Conservation (phyloP, 2,797 vertebrate genomes). For the Anas bernieri region DNA sequence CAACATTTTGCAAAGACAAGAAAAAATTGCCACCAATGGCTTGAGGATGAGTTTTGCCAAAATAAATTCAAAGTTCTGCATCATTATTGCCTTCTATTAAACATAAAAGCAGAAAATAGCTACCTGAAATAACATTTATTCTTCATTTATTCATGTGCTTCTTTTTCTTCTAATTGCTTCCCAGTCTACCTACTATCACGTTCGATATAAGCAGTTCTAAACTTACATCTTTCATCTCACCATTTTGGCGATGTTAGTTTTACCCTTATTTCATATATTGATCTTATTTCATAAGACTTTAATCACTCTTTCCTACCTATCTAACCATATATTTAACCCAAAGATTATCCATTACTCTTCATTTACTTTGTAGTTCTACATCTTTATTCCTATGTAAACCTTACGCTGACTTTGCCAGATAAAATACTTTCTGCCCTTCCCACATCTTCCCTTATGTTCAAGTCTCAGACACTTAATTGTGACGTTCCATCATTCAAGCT, state of each 20-base stretch:
- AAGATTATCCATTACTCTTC: neutral
- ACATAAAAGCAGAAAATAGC: neutral
- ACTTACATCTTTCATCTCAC: neutral
- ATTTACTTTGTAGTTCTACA: neutral
- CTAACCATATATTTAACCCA: neutral
- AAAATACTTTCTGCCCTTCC: neutral
- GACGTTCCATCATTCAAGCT: neutral
- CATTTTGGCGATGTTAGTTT: neutral
- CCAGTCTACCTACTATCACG: neutral
- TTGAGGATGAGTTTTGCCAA: neutral
- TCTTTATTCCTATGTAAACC: neutral
- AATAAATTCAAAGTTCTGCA: neutral
- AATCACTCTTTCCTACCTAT: neutral
- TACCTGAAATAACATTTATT: neutral
- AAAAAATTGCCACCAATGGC: neutral
- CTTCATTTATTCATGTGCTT: no score
- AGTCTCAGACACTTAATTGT: neutral
- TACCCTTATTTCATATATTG: neutral
- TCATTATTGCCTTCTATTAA: neutral
- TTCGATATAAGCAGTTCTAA: neutral
- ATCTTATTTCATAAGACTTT: neutral
- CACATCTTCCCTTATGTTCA: neutral
- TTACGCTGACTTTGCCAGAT: neutral
- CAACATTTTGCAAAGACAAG: neutral
- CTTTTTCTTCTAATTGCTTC: neutral